A percentile compares a stretch with the other conserved stretches of the same genome.
phyloP scores from a whole-genome alignment of 2,888 invertebrate genomes.

The Amiota communis region DNA sequence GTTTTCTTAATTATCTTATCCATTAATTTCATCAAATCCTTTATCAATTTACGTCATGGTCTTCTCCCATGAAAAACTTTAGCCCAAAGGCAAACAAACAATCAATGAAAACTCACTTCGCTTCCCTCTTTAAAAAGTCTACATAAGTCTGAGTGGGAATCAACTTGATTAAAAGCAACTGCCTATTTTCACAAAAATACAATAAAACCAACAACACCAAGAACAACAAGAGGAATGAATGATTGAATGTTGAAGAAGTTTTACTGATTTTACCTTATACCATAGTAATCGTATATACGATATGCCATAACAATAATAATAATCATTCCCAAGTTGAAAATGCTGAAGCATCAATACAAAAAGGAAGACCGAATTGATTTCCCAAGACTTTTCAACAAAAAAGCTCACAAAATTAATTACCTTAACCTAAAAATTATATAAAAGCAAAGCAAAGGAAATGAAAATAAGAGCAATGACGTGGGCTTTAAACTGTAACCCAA shows the following conservation, averaged over 20 bases:
- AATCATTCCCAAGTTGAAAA: slow-evolving; percentile 40
- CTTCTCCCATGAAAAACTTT: too few species aligned
- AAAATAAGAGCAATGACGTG: slow-evolving; percentile 27
- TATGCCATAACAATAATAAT: slow-evolving; percentile 34
- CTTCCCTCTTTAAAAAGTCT: too few species aligned
- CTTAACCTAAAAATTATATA: slow-evolving; percentile 57
- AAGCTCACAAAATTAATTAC: slow-evolving; percentile 58
- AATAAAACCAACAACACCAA: slow-evolving; percentile 29
- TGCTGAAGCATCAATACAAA: slow-evolving; percentile 19
- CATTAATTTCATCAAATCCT: too few species aligned
- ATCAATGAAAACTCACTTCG: too few species aligned
- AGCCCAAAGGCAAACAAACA: too few species aligned
- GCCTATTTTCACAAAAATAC: slow-evolving; percentile 14
- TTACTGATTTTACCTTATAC: too few species aligned
- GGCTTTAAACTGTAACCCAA: slow-evolving; percentile 30
- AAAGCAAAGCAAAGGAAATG: slow-evolving; percentile 27
- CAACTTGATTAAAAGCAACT: slow-evolving; percentile 19
- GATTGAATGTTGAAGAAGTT: too few species aligned
- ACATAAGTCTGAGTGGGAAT: not conserved
- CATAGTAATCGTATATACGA: slow-evolving; percentile 14
- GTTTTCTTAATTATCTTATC: not conserved
- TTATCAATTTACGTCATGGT: too few species aligned
- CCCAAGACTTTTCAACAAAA: slow-evolving; percentile 60
- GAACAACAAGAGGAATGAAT: too few species aligned
- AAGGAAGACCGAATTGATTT: slow-evolving; percentile 53